phyloP scores from a whole-genome alignment of 2,113 vertebrate species.

The Albula goreensis region DNA sequence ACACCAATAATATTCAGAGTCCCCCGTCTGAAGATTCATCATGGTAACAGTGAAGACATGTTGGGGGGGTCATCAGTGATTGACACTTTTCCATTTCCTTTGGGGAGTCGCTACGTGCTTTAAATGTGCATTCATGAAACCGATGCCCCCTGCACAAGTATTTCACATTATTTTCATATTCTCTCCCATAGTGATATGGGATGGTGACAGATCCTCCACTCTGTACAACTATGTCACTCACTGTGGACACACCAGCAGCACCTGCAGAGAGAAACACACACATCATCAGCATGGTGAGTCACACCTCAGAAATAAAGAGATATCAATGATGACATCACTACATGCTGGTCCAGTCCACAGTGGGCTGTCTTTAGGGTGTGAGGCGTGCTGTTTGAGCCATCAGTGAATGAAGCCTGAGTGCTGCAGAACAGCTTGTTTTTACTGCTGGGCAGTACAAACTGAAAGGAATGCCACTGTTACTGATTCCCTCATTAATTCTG shows the following conservation, averaged over 20 bases:
- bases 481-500: no score
- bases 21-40: background rate
- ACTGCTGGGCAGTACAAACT: no score
- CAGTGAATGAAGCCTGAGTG: no score
- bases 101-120: background rate
- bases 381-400: no score
- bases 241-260: background rate
- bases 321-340: no score
- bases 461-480: no score
- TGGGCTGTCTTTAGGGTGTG: no score
- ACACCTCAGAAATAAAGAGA: no score
- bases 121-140: background rate
- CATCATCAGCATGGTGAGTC: background rate
- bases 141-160: background rate
- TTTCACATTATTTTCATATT: constrained; percentile 11
- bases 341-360: no score
- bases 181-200: constrained; percentile 9
- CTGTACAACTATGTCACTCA: background rate
- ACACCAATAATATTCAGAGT: constrained; percentile 25
- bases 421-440: no score
- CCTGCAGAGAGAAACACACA: background rate
- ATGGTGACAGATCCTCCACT: constrained; percentile 12
- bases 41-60: constrained; percentile 21
- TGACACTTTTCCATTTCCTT: background rate
- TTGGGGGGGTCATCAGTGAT: background rate